These are phyloP conservation scores for Heterodera schachtii DNA, from an alignment of 1,140 invertebrate species.

Conservation along the genomic window DNA sequence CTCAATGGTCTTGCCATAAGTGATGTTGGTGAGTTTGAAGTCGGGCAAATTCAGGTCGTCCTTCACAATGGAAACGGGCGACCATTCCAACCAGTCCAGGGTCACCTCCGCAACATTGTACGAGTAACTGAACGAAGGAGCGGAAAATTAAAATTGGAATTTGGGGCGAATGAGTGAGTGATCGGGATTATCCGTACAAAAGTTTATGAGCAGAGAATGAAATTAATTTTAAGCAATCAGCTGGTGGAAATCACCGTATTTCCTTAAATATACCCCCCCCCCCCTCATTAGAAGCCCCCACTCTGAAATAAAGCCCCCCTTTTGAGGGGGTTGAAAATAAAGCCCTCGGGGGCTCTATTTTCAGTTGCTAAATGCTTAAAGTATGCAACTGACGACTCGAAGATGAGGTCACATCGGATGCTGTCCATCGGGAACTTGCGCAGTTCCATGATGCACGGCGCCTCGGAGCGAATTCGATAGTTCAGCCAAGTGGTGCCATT, in stretches of 20 bases:
- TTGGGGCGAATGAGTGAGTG: no score
- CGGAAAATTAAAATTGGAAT: no score
- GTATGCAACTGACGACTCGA: slow-evolving; percentile 39
- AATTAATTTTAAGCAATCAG: no score
- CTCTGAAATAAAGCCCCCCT: no score
- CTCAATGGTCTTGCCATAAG: slow-evolving; percentile 60
- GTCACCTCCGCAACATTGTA: slow-evolving; percentile 63
- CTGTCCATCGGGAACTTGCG: slow-evolving; percentile 59
- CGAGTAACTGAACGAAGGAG: slow-evolving; percentile 42
- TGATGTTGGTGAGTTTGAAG: slow-evolving; percentile 61
- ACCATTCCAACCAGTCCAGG: slow-evolving; percentile 62
- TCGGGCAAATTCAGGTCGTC: slow-evolving; percentile 63
- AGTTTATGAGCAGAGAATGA: no score
- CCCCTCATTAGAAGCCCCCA: no score
- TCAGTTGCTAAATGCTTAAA: no score
- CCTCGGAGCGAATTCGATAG: slow-evolving; percentile 64
- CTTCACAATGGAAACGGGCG: slow-evolving; percentile 58
- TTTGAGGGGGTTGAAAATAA: no score
- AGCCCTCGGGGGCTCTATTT: no score
- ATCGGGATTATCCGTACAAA: no score
- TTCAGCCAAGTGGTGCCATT: slow-evolving; percentile 65
- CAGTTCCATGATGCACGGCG: slow-evolving; percentile 62
- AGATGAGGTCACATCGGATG: slow-evolving; percentile 59
- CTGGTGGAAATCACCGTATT: no score
- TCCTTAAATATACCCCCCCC: no score